These are phyloP conservation scores for Papilio gigon DNA, from an alignment of 2,888 invertebrate species.

Conservation along the genomic window DNA sequence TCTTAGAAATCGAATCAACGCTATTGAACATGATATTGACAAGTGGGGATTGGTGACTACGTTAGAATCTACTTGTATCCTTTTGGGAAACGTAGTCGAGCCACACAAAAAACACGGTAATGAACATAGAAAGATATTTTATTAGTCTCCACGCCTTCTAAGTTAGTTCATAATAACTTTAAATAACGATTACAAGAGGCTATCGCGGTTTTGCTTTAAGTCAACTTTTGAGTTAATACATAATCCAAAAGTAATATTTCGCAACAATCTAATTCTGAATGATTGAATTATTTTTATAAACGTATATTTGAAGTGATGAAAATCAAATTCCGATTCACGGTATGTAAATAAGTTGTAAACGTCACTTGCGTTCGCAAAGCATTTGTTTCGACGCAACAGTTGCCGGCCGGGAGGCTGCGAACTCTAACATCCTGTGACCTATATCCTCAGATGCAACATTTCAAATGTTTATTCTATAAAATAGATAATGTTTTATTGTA, in stretches of 20 bases:
- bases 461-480: background rate
- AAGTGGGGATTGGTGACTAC: background rate
- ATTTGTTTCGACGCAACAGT: slow-evolving; percentile 5
- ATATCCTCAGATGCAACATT: background rate
- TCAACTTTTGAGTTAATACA: background rate
- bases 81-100: background rate
- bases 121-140: background rate
- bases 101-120: background rate
- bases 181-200: too few relatives aligned
- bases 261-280: too few relatives aligned
- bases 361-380: background rate
- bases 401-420: background rate
- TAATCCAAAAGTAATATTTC: background rate
- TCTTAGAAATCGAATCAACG: background rate
- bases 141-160: background rate
- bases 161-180: too few relatives aligned
- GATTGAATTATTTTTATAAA: background rate
- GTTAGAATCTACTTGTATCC: background rate
- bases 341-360: background rate
- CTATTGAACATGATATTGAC: background rate
- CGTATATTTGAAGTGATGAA: background rate
- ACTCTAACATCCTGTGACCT: background rate
- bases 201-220: too few relatives aligned
- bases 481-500: background rate
- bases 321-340: background rate